A percentile compares a stretch with the other conserved stretches of the same genome.
phyloP scores from a whole-genome alignment of 2,888 invertebrate genomes.

The Sarcophaga caerulescens region DNA sequence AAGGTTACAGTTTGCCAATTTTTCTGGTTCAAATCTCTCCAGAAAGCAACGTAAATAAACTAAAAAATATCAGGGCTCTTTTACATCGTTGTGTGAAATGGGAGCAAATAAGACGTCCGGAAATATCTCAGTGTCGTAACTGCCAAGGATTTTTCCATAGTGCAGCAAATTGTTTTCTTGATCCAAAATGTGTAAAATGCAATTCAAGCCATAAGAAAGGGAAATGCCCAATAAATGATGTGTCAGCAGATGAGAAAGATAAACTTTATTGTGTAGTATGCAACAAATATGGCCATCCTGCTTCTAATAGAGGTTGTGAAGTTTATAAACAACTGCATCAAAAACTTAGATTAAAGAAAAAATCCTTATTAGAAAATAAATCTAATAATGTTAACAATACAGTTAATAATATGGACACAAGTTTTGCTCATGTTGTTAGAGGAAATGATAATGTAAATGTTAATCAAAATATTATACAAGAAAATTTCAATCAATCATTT shows the following conservation, averaged over 20 bases:
- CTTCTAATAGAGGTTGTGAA: not conserved
- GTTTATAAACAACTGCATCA: not conserved
- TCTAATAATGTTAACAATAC: too few species aligned
- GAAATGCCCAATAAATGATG: not conserved
- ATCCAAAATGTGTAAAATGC: conserved; percentile 14
- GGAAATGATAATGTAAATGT: not conserved
- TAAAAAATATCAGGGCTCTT: not conserved
- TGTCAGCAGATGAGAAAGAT: not conserved
- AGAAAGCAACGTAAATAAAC: not conserved
- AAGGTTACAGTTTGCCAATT: conserved; percentile 9
- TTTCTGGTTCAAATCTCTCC: conserved; percentile 27
- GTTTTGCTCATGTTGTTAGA: too few species aligned
- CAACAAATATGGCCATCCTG: conserved; percentile 5
- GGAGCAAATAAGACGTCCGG: conserved; percentile 9
- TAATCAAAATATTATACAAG: not conserved
- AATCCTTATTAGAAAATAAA: not conserved
- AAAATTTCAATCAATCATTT: not conserved
- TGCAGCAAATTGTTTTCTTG: not conserved
- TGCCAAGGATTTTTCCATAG: conserved; percentile 22
- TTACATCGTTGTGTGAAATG: conserved; percentile 28
- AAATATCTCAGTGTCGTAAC: conserved; percentile 21
- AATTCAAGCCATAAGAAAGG: conserved; percentile 10
- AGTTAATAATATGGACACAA: too few species aligned
- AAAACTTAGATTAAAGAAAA: conserved; percentile 13
- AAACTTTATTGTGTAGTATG: not conserved